A percentile compares a stretch with the other conserved stretches of the same genome.
These are phyloP conservation scores for Bicyclus anynana DNA, from an alignment of 1,140 invertebrate genomes.

Conservation along the genomic window DNA sequence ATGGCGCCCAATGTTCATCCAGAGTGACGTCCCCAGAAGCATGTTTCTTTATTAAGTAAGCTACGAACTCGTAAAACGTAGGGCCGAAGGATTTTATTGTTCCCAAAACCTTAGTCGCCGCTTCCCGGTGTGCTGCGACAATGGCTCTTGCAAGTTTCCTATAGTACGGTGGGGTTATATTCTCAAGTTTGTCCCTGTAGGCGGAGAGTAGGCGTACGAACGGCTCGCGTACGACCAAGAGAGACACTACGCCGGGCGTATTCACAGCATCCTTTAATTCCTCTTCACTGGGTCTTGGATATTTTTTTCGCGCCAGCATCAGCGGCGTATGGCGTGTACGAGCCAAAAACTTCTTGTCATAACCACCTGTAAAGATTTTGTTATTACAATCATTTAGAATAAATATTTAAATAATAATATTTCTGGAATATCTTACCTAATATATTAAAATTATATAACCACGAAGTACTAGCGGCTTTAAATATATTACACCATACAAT, in stretches of 20 bases:
- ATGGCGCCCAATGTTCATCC: conserved; percentile 87
- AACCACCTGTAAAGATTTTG: conserved; percentile 71
- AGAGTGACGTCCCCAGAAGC: conserved; percentile 62
- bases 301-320: conserved; percentile 79
- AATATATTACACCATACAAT: conserved; percentile 89
- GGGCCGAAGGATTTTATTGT: conserved; percentile 75
- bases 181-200: conserved; percentile 92
- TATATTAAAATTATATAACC: conserved; percentile 89
- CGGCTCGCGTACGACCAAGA: conserved; percentile 93
- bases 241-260: conserved; percentile 79
- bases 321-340: conserved; percentile 78
- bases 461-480: conserved; percentile 87
- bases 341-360: conserved; percentile 79
- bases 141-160: conserved; percentile 83
- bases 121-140: conserved; percentile 76
- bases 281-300: conserved; percentile 78
- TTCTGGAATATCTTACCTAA: conserved; percentile 62
- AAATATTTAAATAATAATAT: not conserved
- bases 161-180: conserved; percentile 83
- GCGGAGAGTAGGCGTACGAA: conserved; percentile 93
- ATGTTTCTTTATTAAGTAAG: conserved; percentile 78
- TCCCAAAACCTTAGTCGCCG: conserved; percentile 55
- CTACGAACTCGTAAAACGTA: conserved; percentile 84
- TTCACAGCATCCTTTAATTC: conserved; percentile 75
- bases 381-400: not conserved